Evolutionary conservation across 2,113 vertebrate genomes (phyloP), one percentile per base, ranked within the genome.

Genomic region (Drymodes brunneopygia): DNA sequence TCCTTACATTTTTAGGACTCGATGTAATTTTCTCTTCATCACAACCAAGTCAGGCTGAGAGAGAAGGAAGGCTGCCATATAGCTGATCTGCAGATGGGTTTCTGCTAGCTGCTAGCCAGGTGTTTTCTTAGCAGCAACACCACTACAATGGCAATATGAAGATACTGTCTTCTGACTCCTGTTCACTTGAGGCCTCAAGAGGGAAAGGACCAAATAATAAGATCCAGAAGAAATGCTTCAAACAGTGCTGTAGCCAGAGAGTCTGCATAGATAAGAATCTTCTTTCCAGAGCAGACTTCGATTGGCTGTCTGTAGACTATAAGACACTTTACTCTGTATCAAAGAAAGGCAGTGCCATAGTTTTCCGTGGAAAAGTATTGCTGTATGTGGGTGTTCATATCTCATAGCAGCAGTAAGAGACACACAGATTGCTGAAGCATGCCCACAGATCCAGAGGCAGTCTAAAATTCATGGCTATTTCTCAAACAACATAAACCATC

Each of bases 251-350:
- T 25, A 57, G 42, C 33, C n/a, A 42, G 47, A 79, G 22, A 80
- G 44, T 57, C 48, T 86, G 31, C 21, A 35, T 4, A 53, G 67
- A 65, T 53, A 31, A 35, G n/a, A 61, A 8, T 23, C 62, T 60
- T 60, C 20, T 70, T 44, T 70, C 36, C 53, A 42, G 29, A 85
- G 33, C 69, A 74, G n/a, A 18, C 24, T 21, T 44, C 0, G 0
- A 27, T 1, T 2, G 1, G 12, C 38, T 60, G 10, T 28, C 65
- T 47, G n/a, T 24, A 53, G 45, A 15, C 40, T n/a, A 4, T 4
- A 7, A 54, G 58, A 11, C n/a, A 58, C 22, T 45, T 80, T 58
- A 11, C 17, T 62, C 22, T 28, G 2, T 15, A 57, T 67, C 57
- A 51, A 29, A 91, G 50, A 38, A 50, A 44, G 36, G 13, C 36